Base-by-base conservation (phyloP, 2,888 invertebrate species). In the Nebria brevicollis region DNA sequence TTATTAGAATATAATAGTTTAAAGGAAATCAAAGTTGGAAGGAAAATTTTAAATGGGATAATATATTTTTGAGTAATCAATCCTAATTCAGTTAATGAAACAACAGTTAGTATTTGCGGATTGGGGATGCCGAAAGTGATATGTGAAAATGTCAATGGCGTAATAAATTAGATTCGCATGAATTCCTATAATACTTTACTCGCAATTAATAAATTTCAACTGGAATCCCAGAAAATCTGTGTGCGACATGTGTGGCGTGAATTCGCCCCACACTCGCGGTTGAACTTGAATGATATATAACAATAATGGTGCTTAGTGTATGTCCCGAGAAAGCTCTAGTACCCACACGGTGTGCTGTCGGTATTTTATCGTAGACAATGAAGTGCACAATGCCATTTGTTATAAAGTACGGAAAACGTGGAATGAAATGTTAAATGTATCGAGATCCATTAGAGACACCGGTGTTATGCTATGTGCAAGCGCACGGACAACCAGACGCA, bases 361-460 rank as follows among this genome's bases (percentile, higher is more conserved):
- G 54, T 13, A 54, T 13, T 54, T 54, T 54, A 54, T 54, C 54
- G 54, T 13, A 54, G 54, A 54, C 54, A 54, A 54, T 54, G 54
- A 54, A 54, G 54, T 54, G 54, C 54, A 25, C 70, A 34, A 70
- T 70, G 70, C 6, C 70, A 70, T 70, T 15, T 70, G 70, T 70
- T 5, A 34, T 70, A 34, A 70, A 70, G 70, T 70, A 6, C 70
- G 25, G 70, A 34, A 54, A 70, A 70, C 70, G 70, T 70, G 70
- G 70, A 70, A 70, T 70, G 70, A 70, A 70, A 70, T 34, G 70
- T 70, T 70, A 70, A 70, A 70, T 70, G 70, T 70, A 70, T 70
- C 70, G 70, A 70, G 34, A 34, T 70, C 70, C 70, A 70, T 70
- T 70, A 70, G 70, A 70, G 68, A 25, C 25, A 68, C 68, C 25